Evolutionary conservation across 2,797 vertebrate species (phyloP), one percentile per base, ranked within the genome.

Genomic region (Petrocephalus schoutedeni): DNA sequence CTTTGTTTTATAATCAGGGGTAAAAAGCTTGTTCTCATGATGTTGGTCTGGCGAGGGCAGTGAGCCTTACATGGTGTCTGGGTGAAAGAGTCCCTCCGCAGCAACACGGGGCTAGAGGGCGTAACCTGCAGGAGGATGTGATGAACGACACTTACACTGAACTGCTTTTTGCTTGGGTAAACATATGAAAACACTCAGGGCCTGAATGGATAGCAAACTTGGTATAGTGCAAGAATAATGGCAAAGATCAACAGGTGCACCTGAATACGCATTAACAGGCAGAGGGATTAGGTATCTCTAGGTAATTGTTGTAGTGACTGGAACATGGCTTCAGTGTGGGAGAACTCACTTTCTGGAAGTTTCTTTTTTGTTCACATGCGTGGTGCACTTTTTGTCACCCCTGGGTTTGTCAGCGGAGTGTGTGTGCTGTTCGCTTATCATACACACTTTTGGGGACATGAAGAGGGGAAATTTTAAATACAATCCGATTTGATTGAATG

Each of bases 101-200:
- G 67, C 32, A 32, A 12, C 14, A 71, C 4, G 1, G 19, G 54
- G 49, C 83, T 56, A n/a, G 53, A 74, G 32, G 36, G 10, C 16
- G 21, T 56, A 5, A 53, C 32, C 14, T 80, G 74, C 1, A 32
- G 53, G 36, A 4, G 28, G 12, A 80, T 32, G 32, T 45, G 85
- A 56, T 45, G 32, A 59, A 86, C 59, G 32, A 61, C 85, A 61
- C 51, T 19, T 56, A 58, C n/a, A 94, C 93, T 91, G 91, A 94
- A 91, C 89, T 91, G 74, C 91, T 92, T 94, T 93, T 93, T 93
- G 89, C 91, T 89, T 93, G 93, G 89, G 90, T 91, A 90, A 77
- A 49, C 19, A 41, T 84, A 83, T n/a, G 28, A n/a, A 21, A 45
- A 1, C 74, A 21, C 41, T 80, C 74, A 80, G 74, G 36, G 74